A percentile compares a stretch with the other conserved stretches of the same genome.
Evolutionary conservation across 23 tunicate genomes (phyloP).

Genomic region (Clavelina lepadiformis): DNA sequence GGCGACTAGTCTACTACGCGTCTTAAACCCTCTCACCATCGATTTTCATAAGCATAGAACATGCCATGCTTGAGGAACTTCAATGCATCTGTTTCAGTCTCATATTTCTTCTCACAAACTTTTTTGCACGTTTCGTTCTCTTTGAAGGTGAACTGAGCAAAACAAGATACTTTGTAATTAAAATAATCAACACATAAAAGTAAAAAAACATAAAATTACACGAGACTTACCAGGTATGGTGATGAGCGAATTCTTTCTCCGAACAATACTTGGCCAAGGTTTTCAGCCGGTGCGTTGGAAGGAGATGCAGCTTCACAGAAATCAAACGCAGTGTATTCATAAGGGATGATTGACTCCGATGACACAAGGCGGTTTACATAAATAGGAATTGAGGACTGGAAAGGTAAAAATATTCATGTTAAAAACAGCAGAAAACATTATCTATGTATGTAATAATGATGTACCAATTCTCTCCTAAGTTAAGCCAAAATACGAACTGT

Average conservation of each 20-base stretch:
- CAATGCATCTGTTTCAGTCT: slow-evolving; percentile 25
- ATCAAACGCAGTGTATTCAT: slow-evolving; percentile 70
- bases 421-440: slow-evolving; percentile 35
- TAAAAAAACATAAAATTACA: too few species aligned
- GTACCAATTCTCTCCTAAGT: too few species aligned
- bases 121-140: slow-evolving; percentile 34
- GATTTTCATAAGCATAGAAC: slow-evolving; percentile 74
- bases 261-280: slow-evolving; percentile 85
- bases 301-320: slow-evolving; percentile 39
- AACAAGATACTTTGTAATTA: too few species aligned
- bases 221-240: slow-evolving; percentile 36
- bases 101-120: slow-evolving; percentile 43
- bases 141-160: slow-evolving; percentile 42
- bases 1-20: too few species aligned
- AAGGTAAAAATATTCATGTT: too few species aligned
- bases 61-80: slow-evolving; percentile 85
- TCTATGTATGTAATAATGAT: too few species aligned
- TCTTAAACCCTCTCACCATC: slow-evolving; percentile 44
- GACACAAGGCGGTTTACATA: slow-evolving; percentile 91
- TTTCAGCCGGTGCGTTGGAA: slow-evolving; percentile 46
- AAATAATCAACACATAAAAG: too few species aligned
- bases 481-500: too few species aligned
- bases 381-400: slow-evolving; percentile 72
- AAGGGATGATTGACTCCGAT: slow-evolving; percentile 81
- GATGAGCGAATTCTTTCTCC: slow-evolving; percentile 69